These are phyloP conservation scores for Callinectes sapidus DNA, from an alignment of 2,888 invertebrate species.

Conservation along the genomic window DNA sequence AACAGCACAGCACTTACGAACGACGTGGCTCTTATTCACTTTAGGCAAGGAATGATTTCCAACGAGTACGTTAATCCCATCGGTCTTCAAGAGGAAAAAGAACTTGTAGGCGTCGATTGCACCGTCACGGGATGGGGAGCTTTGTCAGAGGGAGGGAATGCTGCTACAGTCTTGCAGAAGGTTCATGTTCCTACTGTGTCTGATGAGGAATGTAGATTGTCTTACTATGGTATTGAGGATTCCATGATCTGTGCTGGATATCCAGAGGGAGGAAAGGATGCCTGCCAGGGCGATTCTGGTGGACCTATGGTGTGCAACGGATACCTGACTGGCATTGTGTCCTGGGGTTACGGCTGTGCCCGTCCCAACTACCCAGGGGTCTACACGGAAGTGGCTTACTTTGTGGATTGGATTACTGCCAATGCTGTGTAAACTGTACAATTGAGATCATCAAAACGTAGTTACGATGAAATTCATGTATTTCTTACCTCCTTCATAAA, in stretches of 20 bases:
- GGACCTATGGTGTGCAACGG: constrained; percentile 53
- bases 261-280: constrained; percentile 60
- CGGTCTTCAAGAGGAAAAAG: constrained; percentile 25
- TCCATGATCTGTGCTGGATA: constrained; percentile 70
- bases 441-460: background rate
- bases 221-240: constrained; percentile 44
- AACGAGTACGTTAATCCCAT: constrained; percentile 45
- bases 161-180: constrained; percentile 51
- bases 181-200: constrained; percentile 67
- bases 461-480: no score
- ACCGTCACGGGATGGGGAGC: constrained; percentile 70
- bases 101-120: constrained; percentile 36
- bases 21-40: constrained; percentile 61
- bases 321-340: constrained; percentile 62
- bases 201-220: constrained; percentile 28
- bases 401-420: constrained; percentile 72
- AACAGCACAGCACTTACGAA: constrained; percentile 41
- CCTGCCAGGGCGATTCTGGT: constrained; percentile 67
- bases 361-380: constrained; percentile 62
- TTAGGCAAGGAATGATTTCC: constrained; percentile 39
- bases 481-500: no score
- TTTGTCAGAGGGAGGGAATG: constrained; percentile 38
- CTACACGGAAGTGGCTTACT: constrained; percentile 73
- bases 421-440: background rate
- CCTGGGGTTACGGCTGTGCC: constrained; percentile 69